A percentile compares a stretch with the other conserved stretches of the same genome.
Evolutionary conservation across 35 echinoderm and acorn worm species (phyloP).

Genomic region (Acanthaster planci): DNA sequence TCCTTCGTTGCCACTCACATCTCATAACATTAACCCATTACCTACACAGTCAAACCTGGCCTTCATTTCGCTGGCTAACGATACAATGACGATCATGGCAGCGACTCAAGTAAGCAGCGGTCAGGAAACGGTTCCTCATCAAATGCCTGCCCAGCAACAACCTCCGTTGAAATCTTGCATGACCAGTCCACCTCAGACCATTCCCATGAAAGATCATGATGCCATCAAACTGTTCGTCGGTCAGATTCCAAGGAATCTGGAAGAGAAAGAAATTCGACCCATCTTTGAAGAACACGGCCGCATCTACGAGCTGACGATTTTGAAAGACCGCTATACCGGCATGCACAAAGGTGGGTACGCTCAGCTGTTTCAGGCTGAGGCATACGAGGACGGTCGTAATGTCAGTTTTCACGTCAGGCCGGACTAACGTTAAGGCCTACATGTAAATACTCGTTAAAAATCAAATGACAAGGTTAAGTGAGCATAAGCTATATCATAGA

Average conservation of each 20-base stretch:
- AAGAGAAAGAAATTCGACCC: conserved; percentile 94
- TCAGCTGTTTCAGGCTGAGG: no score
- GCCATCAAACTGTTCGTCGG: conserved; percentile 97
- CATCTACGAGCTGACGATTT: conserved; percentile 96
- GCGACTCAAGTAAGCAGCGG: conserved; percentile 71
- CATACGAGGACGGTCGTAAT: no score
- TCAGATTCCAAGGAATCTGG: conserved; percentile 94
- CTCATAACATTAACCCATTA: conserved; percentile 34
- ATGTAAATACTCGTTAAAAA: no score
- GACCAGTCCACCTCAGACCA: conserved; percentile 76
- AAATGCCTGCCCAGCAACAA: conserved; percentile 57
- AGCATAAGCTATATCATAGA: no score
- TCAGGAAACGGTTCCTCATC: conserved; percentile 64
- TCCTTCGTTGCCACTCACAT: conserved; percentile 17
- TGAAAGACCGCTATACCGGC: conserved; percentile 90
- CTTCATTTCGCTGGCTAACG: neutral
- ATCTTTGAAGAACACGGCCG: conserved; percentile 90
- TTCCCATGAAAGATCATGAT: conserved; percentile 99
- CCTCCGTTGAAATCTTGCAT: conserved; percentile 54
- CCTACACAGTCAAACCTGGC: conserved; percentile 2
- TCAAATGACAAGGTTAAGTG: no score
- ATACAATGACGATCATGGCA: conserved; percentile 84
- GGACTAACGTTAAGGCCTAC: no score
- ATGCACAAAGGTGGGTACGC: conserved; percentile 85
- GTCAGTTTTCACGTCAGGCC: no score